Base-by-base conservation (phyloP, 2,113 vertebrate genomes). In the Forbesichthys agassizii region DNA sequence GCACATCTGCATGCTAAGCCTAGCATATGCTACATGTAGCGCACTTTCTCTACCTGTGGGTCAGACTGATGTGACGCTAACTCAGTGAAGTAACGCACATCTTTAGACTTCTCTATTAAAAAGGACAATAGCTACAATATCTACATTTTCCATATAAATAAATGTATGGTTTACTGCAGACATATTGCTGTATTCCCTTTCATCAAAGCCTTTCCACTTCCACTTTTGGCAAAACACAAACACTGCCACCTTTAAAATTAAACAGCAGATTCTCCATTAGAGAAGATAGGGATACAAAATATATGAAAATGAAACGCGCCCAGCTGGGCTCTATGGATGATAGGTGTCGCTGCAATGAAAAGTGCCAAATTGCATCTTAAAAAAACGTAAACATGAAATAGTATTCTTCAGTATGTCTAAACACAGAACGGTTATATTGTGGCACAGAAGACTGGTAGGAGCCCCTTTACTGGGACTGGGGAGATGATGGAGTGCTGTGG, bases 11-110 rank as follows among this genome's bases (percentile, higher is more conserved):
- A 89, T 93, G 82, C 92, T 78, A 89, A 92, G 91, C 90, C 88
- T 92, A 92, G 91, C 90, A 94, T 92, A 93, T 95, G 94, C 91
- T 90, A 90, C 88, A 90, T 82, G 90, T 93, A 91, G 94, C 93
- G 92, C 89, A 91, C 91, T 93, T 88, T 89, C 91, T 73, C 92
- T 93, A 93, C 93, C 93, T 75, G 93, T 93, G 94, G 93, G 93
- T 92, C 86, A 74, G 90, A 88, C 91, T 91, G 92, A 93, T 91
- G 93, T 87, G 90, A 82, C 90, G 86, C 86, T 92, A 95, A 93
- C 93, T 92, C 93, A 90, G 91, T 88, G 89, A 90, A 92, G 92
- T 91, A 90, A 91, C 90, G 87, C 89, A 89, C 82, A 86, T 90
- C 36, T 42, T 42, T 8, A 42, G 36, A 42, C 5, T 42, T 42